phyloP scores from a whole-genome alignment of 2,888 invertebrate species.

The Patella ulyssiponensis region DNA sequence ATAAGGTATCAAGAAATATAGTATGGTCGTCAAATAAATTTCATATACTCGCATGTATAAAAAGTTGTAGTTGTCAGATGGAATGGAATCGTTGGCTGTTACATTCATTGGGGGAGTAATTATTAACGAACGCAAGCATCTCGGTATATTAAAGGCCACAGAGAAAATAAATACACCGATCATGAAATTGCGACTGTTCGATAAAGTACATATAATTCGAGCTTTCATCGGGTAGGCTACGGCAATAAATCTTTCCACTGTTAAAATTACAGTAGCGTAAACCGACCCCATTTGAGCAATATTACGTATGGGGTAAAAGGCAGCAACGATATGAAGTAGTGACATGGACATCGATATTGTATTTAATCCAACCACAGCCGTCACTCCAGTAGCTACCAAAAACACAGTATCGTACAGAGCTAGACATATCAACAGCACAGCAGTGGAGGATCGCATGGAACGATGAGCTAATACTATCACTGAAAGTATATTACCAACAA shows the following conservation, averaged over 20 bases:
- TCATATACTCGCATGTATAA: slow-evolving; percentile 34
- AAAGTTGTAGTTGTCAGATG: slow-evolving; percentile 16
- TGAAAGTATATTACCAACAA: slow-evolving; percentile 36
- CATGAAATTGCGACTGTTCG: slow-evolving; percentile 34
- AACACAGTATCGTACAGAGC: slow-evolving; percentile 42
- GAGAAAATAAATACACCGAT: slow-evolving; percentile 37
- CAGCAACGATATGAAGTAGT: slow-evolving; percentile 22
- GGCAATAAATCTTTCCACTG: slow-evolving; percentile 38
- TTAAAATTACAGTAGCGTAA: slow-evolving; percentile 40
- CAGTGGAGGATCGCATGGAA: slow-evolving; percentile 39
- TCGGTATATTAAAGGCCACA: slow-evolving; percentile 39
- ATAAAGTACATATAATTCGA: slow-evolving; percentile 37
- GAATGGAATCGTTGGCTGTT: slow-evolving; percentile 15
- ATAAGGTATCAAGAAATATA: slow-evolving; percentile 43
- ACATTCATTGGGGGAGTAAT: slow-evolving; percentile 3
- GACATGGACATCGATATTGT: slow-evolving; percentile 13
- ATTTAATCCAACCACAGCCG: slow-evolving; percentile 19
- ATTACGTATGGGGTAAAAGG: slow-evolving; percentile 36
- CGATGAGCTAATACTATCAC: slow-evolving; percentile 36
- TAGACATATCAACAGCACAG: slow-evolving; percentile 39
- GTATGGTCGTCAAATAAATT: slow-evolving; percentile 35
- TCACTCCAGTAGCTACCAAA: slow-evolving; percentile 29
- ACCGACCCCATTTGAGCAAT: slow-evolving; percentile 42
- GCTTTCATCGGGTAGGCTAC: slow-evolving; percentile 39
- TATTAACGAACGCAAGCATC: slow-evolving; percentile 38